These are phyloP conservation scores for Kuschelorhynchus macadamiae DNA, from an alignment of 2,888 invertebrate genomes.

Conservation along the genomic window DNA sequence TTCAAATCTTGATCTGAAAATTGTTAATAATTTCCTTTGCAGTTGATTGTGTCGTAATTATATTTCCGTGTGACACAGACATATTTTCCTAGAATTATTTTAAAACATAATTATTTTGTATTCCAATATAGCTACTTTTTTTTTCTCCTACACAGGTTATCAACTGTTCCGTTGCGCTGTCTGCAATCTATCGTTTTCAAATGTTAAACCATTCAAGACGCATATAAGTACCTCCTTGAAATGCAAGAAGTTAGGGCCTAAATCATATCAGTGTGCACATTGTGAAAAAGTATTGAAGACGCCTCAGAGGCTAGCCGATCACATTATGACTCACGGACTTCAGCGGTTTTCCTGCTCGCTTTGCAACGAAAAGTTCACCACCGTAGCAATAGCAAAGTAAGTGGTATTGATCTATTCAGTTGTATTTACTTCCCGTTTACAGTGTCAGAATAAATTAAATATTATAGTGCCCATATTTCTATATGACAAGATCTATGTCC, in stretches of 20 bases:
- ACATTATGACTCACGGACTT: conserved; percentile 74
- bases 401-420: too few relatives aligned
- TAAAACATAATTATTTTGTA: too few relatives aligned
- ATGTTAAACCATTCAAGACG: conserved; percentile 63
- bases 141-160: conserved; percentile 59
- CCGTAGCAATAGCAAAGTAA: conserved; percentile 58
- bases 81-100: too few relatives aligned
- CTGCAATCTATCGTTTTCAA: conserved; percentile 67
- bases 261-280: conserved; percentile 70
- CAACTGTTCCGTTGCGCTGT: conserved; percentile 71
- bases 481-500: too few relatives aligned
- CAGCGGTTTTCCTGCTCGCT: conserved; percentile 74
- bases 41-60: too few relatives aligned
- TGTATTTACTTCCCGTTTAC: too few relatives aligned
- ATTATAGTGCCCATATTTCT: too few relatives aligned
- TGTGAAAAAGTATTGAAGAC: conserved; percentile 70
- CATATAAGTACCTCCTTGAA: conserved; percentile 63
- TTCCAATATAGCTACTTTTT: too few relatives aligned
- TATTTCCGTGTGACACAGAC: too few relatives aligned
- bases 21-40: too few relatives aligned
- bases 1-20: too few relatives aligned
- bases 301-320: conserved; percentile 70
- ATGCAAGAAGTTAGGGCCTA: conserved; percentile 50
- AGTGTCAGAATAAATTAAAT: too few relatives aligned
- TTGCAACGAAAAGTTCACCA: conserved; percentile 69